Evolutionary conservation across 2,797 vertebrate genomes (phyloP).

Genomic region (Thalassophryne amazonica): DNA sequence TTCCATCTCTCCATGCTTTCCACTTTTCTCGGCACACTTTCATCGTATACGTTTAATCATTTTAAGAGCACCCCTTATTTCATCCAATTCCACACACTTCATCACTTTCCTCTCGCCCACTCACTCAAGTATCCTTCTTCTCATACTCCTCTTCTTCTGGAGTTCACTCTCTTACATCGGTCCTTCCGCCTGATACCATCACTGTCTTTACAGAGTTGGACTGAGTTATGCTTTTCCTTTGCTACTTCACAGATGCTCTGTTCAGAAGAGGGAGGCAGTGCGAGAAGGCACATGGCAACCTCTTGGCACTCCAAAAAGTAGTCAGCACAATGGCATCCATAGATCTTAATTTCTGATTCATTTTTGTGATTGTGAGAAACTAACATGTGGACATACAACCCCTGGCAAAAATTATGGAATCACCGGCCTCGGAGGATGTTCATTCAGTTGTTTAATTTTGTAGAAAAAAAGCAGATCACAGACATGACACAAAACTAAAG

Average conservation of each 20-base stretch:
- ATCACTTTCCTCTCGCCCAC: slow-evolving; percentile 27
- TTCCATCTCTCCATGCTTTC: neutral
- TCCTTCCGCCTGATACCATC: slow-evolving; percentile 7
- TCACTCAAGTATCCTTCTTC: slow-evolving; percentile 29
- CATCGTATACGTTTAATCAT: slow-evolving; percentile 47
- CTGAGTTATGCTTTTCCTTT: slow-evolving; percentile 45
- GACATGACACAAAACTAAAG: too few relatives aligned
- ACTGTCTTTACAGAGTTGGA: slow-evolving; percentile 22
- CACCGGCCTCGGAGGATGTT: too few relatives aligned
- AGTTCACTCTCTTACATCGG: slow-evolving; percentile 21
- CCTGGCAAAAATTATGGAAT: too few relatives aligned
- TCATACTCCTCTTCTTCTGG: slow-evolving; percentile 29
- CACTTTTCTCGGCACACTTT: slow-evolving; percentile 10
- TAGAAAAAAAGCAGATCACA: too few relatives aligned
- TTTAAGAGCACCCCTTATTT: slow-evolving; percentile 42
- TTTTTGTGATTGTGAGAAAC: neutral
- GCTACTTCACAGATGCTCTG: slow-evolving; percentile 54
- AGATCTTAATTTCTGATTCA: too few relatives aligned
- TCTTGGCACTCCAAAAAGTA: neutral
- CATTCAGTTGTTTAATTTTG: too few relatives aligned
- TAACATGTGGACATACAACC: too few relatives aligned
- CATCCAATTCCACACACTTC: slow-evolving; percentile 21
- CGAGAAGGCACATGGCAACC: slow-evolving; percentile 59
- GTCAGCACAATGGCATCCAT: neutral
- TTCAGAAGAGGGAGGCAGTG: slow-evolving; percentile 5